Conservation (phyloP, 2,113 vertebrate species). For the Lutjanus erythropterus region DNA sequence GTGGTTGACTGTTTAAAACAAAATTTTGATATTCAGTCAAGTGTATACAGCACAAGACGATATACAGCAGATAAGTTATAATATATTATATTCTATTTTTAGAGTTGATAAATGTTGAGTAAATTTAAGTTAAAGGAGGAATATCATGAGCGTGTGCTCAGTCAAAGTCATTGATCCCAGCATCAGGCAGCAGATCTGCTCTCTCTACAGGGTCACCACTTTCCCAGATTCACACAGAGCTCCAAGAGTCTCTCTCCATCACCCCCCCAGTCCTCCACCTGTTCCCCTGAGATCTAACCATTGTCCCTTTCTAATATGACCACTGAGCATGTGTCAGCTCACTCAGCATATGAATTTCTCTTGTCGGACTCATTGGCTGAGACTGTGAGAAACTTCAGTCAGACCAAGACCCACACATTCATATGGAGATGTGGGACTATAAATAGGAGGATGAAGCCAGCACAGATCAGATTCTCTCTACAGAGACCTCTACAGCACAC, state of each 20-base stretch:
- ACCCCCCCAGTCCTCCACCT: constrained; percentile 60
- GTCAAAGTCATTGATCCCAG: constrained; percentile 57
- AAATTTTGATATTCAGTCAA: neutral
- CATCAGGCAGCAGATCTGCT: constrained; percentile 47
- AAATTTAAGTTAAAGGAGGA: neutral
- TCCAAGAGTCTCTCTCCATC: constrained; percentile 36
- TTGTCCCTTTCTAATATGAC: constrained; percentile 42
- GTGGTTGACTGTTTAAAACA: neutral
- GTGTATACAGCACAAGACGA: neutral
- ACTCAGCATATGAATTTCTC: neutral
- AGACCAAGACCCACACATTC: constrained; percentile 76
- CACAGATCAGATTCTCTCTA: constrained; percentile 66
- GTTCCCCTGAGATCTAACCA: constrained; percentile 68
- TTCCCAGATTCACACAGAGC: constrained; percentile 76
- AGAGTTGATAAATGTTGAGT: neutral
- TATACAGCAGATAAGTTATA: too few species aligned
- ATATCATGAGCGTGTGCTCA: constrained; percentile 1
- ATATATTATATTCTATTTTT: too few species aligned
- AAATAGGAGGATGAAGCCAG: constrained; percentile 69
- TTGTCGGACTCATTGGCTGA: constrained; percentile 65
- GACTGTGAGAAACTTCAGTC: constrained; percentile 76
- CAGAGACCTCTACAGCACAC: constrained; percentile 55
- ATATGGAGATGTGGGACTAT: constrained; percentile 78
- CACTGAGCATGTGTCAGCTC: neutral
- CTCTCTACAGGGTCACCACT: constrained; percentile 69